A percentile compares a stretch with the other conserved stretches of the same genome.
phyloP scores from a whole-genome alignment of 2,888 invertebrate species.

The Heliothis peltigera region DNA sequence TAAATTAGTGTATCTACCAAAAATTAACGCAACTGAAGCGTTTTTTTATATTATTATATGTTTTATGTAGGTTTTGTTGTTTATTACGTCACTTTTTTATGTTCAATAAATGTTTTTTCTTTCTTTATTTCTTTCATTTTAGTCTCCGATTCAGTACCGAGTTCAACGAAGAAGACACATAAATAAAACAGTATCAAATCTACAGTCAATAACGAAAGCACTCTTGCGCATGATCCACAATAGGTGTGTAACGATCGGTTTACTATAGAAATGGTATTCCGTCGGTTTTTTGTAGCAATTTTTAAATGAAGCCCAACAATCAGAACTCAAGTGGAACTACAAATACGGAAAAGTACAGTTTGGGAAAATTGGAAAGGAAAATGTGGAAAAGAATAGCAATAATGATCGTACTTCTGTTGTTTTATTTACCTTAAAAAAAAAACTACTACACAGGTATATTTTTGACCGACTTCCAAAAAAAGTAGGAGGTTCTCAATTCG shows the following conservation, averaged over 20 bases:
- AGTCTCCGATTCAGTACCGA: too few relatives aligned
- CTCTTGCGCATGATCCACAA: conserved; percentile 15
- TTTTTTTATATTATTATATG: too few relatives aligned
- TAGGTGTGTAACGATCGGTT: conserved; percentile 40
- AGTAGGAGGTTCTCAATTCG: too few relatives aligned
- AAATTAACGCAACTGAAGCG: too few relatives aligned
- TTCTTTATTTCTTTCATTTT: too few relatives aligned
- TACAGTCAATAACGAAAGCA: not conserved
- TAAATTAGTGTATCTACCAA: too few relatives aligned
- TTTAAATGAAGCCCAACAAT: conserved; percentile 59
- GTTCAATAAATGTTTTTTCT: too few relatives aligned
- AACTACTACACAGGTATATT: too few relatives aligned
- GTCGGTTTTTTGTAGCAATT: conserved; percentile 12
- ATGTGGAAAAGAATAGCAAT: not conserved
- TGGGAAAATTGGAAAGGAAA: not conserved
- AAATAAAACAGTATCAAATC: conserved; percentile 3
- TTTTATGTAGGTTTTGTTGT: too few relatives aligned
- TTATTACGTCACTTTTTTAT: too few relatives aligned
- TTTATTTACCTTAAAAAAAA: not conserved
- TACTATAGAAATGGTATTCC: conserved; percentile 27
- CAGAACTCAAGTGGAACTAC: conserved; percentile 25
- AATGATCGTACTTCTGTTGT: not conserved
- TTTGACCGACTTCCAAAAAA: too few relatives aligned
- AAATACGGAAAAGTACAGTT: conserved; percentile 3
- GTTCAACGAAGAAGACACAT: not conserved